Base-by-base conservation (phyloP, 2,113 vertebrate genomes). In the Halichoeres trimaculatus region DNA sequence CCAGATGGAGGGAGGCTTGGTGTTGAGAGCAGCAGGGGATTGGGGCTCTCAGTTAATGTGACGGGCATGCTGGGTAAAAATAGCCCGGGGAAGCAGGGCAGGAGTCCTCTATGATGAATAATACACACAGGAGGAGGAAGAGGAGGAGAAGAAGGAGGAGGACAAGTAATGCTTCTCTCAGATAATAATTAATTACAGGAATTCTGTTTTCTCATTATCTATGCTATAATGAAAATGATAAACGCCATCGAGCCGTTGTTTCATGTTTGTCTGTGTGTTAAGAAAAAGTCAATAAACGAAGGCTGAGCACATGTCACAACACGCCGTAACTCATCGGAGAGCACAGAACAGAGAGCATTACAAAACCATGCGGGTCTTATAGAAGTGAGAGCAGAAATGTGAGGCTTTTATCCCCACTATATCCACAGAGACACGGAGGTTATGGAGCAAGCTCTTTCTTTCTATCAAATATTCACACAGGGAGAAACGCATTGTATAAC, bases 41-140 rank as follows among this genome's bases (percentile, higher is more conserved):
- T 76, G 83, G 85, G 90, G 81, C 81, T 89, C 86, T 86, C 81
- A 85, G 90, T 87, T 88, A 90, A 90, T 88, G 77, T 87, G 90
- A 85, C 48, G 84, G 81, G 79, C 80, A 90, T 85, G 88, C 85
- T 85, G 87, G 84, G 87, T 92, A 93, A 91, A 91, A 92, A 92
- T 92, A 91, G 91, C 85, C 84, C 30, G 6, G 68, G 76, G 88
- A 93, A 93, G 85, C 84, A 82, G 87, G 88, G 80, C 87, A 89
- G 85, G 89, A 90, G 85, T 89, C 83, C 78, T 92, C 85, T 64
- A 74, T 86, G 81, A 93, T 93, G 86, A 93, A 93, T 93, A 92
- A 91, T 91, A 89, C 86, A 92, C 88, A 80, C 43, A 83, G 59
- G 80, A 77, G 47, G 56, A 75, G 55, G 63, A 24, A 7, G 45